A percentile compares a stretch with the other conserved stretches of the same genome.
Conservation (phyloP, 2,113 vertebrate genomes). For the Oplegnathus fasciatus region DNA sequence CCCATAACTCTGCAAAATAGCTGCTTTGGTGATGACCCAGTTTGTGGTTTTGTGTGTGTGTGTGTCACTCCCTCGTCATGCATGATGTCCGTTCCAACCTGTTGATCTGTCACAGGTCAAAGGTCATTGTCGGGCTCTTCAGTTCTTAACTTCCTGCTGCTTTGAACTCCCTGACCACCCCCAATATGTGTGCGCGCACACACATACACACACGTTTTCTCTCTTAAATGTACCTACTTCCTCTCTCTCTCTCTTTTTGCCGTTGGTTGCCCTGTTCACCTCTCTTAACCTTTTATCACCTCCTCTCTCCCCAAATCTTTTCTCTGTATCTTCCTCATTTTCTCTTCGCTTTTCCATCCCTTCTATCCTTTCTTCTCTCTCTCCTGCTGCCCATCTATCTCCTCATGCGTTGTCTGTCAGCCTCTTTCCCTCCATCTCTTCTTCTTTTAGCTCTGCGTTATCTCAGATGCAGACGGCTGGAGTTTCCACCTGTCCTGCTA, state of each 20-base stretch:
- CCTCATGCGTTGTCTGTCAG: not conserved
- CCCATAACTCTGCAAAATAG: not conserved
- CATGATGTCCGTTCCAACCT: slow-evolving; percentile 45
- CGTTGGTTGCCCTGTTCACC: slow-evolving; percentile 2
- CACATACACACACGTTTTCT: not conserved
- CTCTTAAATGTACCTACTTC: not conserved
- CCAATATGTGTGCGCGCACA: not conserved
- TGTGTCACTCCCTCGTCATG: slow-evolving; percentile 9
- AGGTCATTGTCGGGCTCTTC: slow-evolving; percentile 47
- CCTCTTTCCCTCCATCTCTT: not conserved
- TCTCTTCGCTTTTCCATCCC: not conserved
- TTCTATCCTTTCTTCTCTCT: not conserved
- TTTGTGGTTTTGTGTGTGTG: not conserved
- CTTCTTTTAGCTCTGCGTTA: not conserved
- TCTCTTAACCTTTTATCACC: not conserved
- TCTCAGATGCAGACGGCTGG: slow-evolving; percentile 1
- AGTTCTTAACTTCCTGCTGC: slow-evolving; percentile 29
- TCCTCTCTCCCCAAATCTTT: not conserved
- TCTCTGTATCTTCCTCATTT: not conserved
- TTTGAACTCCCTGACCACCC: slow-evolving; percentile 37
- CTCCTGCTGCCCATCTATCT: slow-evolving; percentile 7
- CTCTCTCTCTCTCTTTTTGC: not conserved
- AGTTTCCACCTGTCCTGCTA: slow-evolving; percentile 12
- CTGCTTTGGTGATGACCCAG: not conserved
- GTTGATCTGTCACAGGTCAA: slow-evolving; percentile 43